phyloP scores from a whole-genome alignment of 2,888 invertebrate species.

The Venusia cambrica region DNA sequence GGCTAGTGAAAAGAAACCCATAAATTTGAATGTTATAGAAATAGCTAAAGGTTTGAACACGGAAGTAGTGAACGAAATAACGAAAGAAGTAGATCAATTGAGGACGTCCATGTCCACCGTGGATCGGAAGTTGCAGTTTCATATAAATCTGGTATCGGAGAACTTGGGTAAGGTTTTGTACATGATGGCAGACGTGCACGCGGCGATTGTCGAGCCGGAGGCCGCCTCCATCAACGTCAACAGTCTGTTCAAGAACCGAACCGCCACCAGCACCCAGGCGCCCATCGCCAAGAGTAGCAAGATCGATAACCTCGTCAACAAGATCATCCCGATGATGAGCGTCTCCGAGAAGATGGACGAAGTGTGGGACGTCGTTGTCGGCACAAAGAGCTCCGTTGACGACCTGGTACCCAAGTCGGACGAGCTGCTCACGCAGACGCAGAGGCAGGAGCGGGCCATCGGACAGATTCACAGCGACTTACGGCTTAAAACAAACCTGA shows the following conservation, averaged over 20 bases:
- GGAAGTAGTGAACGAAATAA: slow-evolving; percentile 89
- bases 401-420: slow-evolving; percentile 93
- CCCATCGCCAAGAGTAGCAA: slow-evolving; percentile 85
- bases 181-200: slow-evolving; percentile 91
- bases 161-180: slow-evolving; percentile 89
- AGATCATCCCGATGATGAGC: slow-evolving; percentile 91
- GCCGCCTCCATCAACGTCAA: slow-evolving; percentile 76
- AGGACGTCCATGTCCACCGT: slow-evolving; percentile 88
- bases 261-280: slow-evolving; percentile 81
- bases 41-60: slow-evolving; percentile 91
- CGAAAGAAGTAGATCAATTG: slow-evolving; percentile 90
- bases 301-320: slow-evolving; percentile 89
- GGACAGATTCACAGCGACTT: slow-evolving; percentile 92
- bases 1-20: slow-evolving; percentile 92
- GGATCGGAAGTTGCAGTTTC: slow-evolving; percentile 91
- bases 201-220: slow-evolving; percentile 89
- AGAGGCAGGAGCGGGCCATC: slow-evolving; percentile 92
- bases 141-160: slow-evolving; percentile 91
- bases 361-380: slow-evolving; percentile 94
- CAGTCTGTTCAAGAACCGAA: slow-evolving; percentile 74
- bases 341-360: slow-evolving; percentile 95
- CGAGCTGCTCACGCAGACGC: slow-evolving; percentile 91
- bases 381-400: slow-evolving; percentile 93
- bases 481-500: slow-evolving; percentile 90
- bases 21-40: slow-evolving; percentile 91